These are phyloP conservation scores for Gorsachius magnificus DNA, from an alignment of 2,797 vertebrate genomes.

Conservation along the genomic window DNA sequence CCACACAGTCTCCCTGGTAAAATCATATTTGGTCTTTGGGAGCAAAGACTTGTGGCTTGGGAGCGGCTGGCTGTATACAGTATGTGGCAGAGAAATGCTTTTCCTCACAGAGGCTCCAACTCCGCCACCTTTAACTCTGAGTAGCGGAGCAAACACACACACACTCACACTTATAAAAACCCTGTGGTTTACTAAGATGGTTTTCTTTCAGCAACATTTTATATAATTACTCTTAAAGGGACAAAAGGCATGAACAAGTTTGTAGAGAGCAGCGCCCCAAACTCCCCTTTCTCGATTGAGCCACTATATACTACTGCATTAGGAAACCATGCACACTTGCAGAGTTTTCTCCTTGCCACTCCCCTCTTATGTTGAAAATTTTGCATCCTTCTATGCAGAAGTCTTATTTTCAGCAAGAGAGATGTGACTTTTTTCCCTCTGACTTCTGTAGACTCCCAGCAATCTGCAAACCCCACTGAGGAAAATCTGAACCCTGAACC, in stretches of 20 bases:
- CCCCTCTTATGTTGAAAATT: background rate
- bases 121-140: background rate
- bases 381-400: background rate
- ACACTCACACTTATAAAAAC: background rate
- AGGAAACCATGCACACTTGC: background rate
- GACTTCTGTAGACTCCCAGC: background rate
- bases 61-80: background rate
- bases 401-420: background rate
- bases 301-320: background rate
- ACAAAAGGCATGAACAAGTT: background rate
- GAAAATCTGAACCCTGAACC: background rate
- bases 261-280: background rate
- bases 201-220: background rate
- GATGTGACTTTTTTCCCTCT: background rate
- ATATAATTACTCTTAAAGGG: background rate
- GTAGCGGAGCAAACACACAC: background rate
- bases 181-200: background rate
- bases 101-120: background rate
- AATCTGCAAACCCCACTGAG: background rate
- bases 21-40: slow-evolving; percentile 7
- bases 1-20: slow-evolving; percentile 12
- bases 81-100: background rate
- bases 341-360: background rate
- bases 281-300: background rate
- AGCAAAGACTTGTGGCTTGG: background rate